These are phyloP conservation scores for Acronicta alni DNA, from an alignment of 2,888 invertebrate genomes.

Conservation along the genomic window DNA sequence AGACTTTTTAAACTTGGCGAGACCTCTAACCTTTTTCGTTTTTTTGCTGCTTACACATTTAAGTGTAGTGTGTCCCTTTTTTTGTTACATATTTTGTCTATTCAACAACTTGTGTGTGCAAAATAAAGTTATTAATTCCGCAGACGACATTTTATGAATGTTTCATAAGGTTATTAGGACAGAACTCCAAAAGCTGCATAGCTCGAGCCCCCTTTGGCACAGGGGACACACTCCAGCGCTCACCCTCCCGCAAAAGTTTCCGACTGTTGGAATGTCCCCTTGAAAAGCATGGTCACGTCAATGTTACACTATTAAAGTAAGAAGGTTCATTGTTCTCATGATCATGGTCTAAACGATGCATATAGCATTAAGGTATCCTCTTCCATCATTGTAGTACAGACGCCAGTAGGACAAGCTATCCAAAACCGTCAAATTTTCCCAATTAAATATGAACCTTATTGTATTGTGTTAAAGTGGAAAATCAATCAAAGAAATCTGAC, in stretches of 20 bases:
- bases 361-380: too few species aligned
- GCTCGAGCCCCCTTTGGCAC: slow-evolving; percentile 27
- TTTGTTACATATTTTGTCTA: background rate
- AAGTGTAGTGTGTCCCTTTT: background rate
- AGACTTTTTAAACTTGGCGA: slow-evolving; percentile 49
- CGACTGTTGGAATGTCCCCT: slow-evolving; percentile 65
- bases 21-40: slow-evolving; percentile 46
- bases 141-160: slow-evolving; percentile 27
- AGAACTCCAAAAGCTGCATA: slow-evolving; percentile 23
- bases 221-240: slow-evolving; percentile 77
- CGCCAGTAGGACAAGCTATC: too few species aligned
- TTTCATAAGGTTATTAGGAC: slow-evolving; percentile 31
- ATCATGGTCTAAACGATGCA: background rate
- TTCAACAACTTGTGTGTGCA: background rate
- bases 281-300: slow-evolving; percentile 37
- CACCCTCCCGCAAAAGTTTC: slow-evolving; percentile 71
- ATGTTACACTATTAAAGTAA: slow-evolving; percentile 17
- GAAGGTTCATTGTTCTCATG: slow-evolving; percentile 5
- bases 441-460: too few species aligned
- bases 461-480: too few species aligned
- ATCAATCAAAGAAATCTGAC: too few species aligned
- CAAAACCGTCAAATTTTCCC: too few species aligned
- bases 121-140: slow-evolving; percentile 4
- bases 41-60: slow-evolving; percentile 39
- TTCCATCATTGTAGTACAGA: background rate